Evolutionary conservation across 2,888 invertebrate genomes (phyloP), one percentile per base, ranked within the genome.

Genomic region (Andricus curvator): DNA sequence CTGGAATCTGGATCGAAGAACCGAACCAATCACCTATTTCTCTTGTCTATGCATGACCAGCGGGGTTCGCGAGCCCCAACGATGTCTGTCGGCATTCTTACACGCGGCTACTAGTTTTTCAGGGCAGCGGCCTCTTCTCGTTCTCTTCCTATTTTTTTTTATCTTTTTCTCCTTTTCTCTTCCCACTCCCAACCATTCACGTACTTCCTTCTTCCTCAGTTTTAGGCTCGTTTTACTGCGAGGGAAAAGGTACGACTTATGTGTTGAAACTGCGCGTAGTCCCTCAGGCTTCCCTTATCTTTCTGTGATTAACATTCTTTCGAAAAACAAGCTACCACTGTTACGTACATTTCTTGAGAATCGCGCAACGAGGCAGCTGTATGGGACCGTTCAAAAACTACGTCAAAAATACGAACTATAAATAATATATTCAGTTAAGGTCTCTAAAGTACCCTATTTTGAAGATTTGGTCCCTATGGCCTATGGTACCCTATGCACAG

Each of bases 21-120:
- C 22, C 22, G 22, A 60, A 60, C 60, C 22, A 60, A 60, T 56
- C 56, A 56, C 56, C n/a, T 56, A 56, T 60, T 60, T 22, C n/a
- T 60, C 22, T 60, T 60, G 60, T 60, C 60, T 60, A 22, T 60
- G 22, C 22, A 60, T 60, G 60, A 25, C 29, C 29, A 68, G 70
- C 70, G 48, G 48, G 29, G 29, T 33, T 70, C 56, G 29, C 48
- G 70, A 70, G 48, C 17, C 56, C 51, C 17, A 11, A 80, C 79
- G 84, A 84, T 81, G 85, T 81, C 82, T 81, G 84, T 84, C 87
- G 85, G 87, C 87, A 89, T 89, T 89, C 89, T 89, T 88, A 85
- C 85, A 83, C 81, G 86, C 85, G 85, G 88, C 89, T 89, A 88
- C 89, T 86, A 88, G 89, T 88, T 88, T 89, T 88, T 89, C 89